phyloP scores from a whole-genome alignment of 1,140 invertebrate genomes.

The Megalonaias nervosa region DNA sequence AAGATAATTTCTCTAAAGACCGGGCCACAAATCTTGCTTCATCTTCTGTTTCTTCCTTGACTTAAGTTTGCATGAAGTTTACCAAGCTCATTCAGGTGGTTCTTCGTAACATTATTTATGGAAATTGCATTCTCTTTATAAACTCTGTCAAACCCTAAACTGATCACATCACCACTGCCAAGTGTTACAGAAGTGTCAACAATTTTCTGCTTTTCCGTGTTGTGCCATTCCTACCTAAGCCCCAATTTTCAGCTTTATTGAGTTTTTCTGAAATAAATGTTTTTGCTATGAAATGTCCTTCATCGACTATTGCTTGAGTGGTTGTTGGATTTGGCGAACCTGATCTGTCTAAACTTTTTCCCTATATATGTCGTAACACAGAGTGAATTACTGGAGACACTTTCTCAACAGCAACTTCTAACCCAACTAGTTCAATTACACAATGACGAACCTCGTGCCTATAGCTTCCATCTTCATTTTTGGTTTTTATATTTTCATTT shows the following conservation, averaged over 20 bases:
- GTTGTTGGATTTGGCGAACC: constrained; percentile 2
- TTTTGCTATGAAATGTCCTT: too few species aligned
- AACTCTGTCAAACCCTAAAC: constrained; percentile 11
- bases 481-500: too few species aligned
- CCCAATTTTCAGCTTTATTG: constrained; percentile 14
- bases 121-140: constrained; percentile 3
- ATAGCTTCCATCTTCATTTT: too few species aligned
- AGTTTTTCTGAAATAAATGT: neutral
- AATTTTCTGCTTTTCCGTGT: constrained; percentile 13
- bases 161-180: constrained; percentile 7
- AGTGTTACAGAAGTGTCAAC: constrained; percentile 18
- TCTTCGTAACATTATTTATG: neutral
- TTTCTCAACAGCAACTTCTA: neutral
- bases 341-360: neutral
- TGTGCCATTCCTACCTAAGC: constrained; percentile 10
- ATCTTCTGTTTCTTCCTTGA: neutral
- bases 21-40: neutral
- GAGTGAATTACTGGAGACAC: too few species aligned
- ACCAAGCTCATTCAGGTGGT: neutral
- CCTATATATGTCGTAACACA: too few species aligned
- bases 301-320: neutral
- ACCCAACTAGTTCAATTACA: constrained; percentile 6
- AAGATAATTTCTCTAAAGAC: constrained; percentile 10
- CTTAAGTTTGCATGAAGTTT: too few species aligned
- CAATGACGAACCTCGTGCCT: neutral